phyloP scores from a whole-genome alignment of 2,888 invertebrate genomes.

The Galerucella calmariensis region DNA sequence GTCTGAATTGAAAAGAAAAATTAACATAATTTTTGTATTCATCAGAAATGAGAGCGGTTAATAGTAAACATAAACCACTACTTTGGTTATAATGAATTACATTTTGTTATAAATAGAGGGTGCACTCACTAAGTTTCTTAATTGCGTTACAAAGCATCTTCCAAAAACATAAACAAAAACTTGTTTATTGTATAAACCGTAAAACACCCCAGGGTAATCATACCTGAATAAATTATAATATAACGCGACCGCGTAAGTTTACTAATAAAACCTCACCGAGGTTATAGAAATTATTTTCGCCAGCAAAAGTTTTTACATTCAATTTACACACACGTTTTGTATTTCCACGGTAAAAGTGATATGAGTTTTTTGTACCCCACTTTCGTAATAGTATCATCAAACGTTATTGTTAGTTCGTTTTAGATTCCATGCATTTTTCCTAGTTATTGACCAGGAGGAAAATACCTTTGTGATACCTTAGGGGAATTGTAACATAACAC shows the following conservation, averaged over 20 bases:
- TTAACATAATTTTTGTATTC: not conserved
- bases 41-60: not conserved
- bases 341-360: not conserved
- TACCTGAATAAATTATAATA: constrained; percentile 5
- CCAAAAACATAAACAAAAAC: not conserved
- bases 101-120: not conserved
- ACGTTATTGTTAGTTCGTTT: not conserved
- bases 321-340: not conserved
- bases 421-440: not conserved
- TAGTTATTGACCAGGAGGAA: not conserved
- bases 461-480: not conserved
- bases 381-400: not conserved
- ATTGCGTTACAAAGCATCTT: not conserved
- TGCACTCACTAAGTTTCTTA: not conserved
- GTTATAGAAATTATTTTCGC: not conserved
- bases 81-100: too few relatives aligned
- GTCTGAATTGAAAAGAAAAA: not conserved
- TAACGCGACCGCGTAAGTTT: constrained; percentile 3
- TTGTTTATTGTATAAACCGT: not conserved
- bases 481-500: not conserved
- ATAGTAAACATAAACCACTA: not conserved
- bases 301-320: not conserved
- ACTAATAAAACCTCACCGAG: not conserved
- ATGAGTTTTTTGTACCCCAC: not conserved
- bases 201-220: constrained; percentile 1